Evolutionary conservation across 2,113 vertebrate species (phyloP), one percentile per base, ranked within the genome.

Genomic region (Poeciliopsis occidentalis): DNA sequence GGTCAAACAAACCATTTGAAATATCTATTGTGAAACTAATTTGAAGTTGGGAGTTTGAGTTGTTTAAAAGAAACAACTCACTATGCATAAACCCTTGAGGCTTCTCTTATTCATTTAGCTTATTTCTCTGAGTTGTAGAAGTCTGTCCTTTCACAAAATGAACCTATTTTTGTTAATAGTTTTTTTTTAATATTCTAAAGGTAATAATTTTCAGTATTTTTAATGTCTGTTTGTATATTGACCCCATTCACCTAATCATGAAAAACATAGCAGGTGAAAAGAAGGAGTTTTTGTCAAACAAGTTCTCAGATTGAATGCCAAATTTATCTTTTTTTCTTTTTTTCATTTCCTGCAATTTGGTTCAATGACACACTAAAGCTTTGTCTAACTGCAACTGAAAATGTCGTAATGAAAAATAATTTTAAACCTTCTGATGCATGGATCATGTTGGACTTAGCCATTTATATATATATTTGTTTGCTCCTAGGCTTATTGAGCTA

Each of bases 51-150:
- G 44, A 71, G 60, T 44, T 61, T 22, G 51, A 13, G 3, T 44
- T 29, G 64, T 70, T 61, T 51, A 60, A 71, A 60, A 62, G 44
- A 39, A 51, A 72, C 12, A 2, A 6, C 54, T 71, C 69, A 41
- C 12, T 71, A 66, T 60, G 41, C n/a, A 73, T 71, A 69, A 85
- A 75, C 73, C 73, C 30, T 34, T 3, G 54, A 73, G 80, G 66
- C 74, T 60, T 34, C 60, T 32, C 66, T 63, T 78, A 31, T 69
- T 79, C 44, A 62, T 70, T 80, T 64, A 31, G 10, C 60, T n/a
- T 65, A 27, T 44, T 24, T 65, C 17, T 47, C 44, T 47, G 47
- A 64, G 60, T 69, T 64, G 17, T 78, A 4, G 62, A 26, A 37
- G 67, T 71, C 63, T 71, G 47, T 73, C 57, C 60, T 57, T 64